Conservation (phyloP, 2,888 invertebrate species). For the Chrysolina americana region DNA sequence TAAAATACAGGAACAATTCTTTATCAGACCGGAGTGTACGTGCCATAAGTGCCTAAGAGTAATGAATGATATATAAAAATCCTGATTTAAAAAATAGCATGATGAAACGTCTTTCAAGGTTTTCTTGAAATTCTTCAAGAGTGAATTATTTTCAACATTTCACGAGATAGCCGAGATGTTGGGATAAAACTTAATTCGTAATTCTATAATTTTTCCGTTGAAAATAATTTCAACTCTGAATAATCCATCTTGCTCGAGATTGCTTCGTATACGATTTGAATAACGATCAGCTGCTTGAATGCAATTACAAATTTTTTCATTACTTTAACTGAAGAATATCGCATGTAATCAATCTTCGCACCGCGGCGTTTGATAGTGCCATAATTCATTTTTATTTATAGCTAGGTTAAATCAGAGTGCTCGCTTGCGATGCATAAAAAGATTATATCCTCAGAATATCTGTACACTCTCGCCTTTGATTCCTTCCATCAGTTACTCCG, state of each 20-base stretch:
- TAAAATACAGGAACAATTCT: no score
- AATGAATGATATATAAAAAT: no score
- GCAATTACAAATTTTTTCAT: conserved; percentile 11
- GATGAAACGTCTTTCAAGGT: no score
- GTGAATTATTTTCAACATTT: no score
- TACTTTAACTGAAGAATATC: conserved; percentile 11
- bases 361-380: conserved; percentile 17
- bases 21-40: no score
- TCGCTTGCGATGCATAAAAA: background rate
- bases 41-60: no score
- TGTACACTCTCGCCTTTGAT: background rate
- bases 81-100: no score
- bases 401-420: background rate
- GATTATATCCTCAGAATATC: background rate
- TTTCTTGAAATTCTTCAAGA: no score
- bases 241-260: conserved; percentile 5
- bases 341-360: conserved; percentile 21
- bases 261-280: conserved; percentile 2
- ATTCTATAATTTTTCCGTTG: no score
- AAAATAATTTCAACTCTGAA: background rate
- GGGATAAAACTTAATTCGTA: no score
- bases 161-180: no score
- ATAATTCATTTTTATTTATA: conserved; percentile 24
- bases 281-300: conserved; percentile 6
- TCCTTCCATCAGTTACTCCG: background rate